These are phyloP conservation scores for Suricata suricatta DNA, from an alignment of 2,113 vertebrate genomes.

Conservation along the genomic window DNA sequence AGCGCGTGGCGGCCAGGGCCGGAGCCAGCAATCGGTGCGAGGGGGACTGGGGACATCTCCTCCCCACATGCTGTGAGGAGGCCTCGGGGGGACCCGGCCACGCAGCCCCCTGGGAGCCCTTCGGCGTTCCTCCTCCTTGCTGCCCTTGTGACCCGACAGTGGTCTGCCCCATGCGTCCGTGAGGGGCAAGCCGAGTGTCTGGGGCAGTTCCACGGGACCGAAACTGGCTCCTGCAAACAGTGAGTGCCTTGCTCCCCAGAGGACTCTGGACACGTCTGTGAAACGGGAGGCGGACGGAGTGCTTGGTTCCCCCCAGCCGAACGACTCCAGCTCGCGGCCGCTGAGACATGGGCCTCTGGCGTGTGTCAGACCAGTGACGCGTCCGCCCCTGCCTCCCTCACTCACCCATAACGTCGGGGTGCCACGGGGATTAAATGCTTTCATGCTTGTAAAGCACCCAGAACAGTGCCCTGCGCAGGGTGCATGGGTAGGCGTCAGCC, in stretches of 20 bases:
- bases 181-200: rapidly evolving
- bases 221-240: too few species aligned
- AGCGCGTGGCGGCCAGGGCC: rapidly evolving
- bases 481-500: rapidly evolving
- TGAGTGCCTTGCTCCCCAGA: too few species aligned
- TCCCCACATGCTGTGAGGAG: rapidly evolving
- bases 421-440: rapidly evolving
- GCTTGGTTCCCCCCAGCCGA: neutral
- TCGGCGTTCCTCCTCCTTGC: rapidly evolving
- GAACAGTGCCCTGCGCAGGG: too few species aligned
- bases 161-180: neutral
- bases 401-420: rapidly evolving
- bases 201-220: neutral
- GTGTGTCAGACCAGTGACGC: rapidly evolving
- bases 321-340: rapidly evolving
- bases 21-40: neutral
- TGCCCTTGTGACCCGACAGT: neutral
- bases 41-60: rapidly evolving
- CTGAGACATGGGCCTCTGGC: neutral
- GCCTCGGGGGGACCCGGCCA: neutral
- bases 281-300: neutral
- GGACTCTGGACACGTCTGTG: too few species aligned
- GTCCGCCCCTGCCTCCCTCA: rapidly evolving
- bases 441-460: too few species aligned
- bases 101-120: rapidly evolving